Conservation (phyloP, 2,797 vertebrate species). For the Danio tinwini region DNA sequence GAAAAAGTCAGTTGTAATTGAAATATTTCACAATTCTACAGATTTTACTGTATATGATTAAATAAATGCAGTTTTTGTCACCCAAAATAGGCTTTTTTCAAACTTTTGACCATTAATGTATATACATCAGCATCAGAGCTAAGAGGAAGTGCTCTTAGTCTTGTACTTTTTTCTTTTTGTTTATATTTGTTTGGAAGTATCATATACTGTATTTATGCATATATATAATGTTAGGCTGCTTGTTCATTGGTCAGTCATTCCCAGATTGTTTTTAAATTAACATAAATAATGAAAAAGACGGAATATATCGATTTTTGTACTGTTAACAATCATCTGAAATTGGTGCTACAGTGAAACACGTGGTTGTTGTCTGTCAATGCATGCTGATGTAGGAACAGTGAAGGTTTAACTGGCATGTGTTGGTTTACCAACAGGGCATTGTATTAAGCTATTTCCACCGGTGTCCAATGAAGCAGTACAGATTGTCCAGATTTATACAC, state of each 20-base stretch:
- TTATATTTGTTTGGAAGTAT: conserved; percentile 4
- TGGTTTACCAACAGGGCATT: conserved; percentile 38
- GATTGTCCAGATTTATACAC: conserved; percentile 34
- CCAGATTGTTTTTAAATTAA: conserved; percentile 3
- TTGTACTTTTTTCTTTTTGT: not conserved
- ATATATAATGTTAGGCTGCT: not conserved
- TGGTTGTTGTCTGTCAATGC: conserved; percentile 33
- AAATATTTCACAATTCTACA: too few relatives aligned
- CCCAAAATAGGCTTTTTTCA: too few relatives aligned
- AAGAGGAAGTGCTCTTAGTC: conserved; percentile 4
- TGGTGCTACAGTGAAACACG: conserved; percentile 53
- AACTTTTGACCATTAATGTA: too few relatives aligned
- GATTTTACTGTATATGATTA: too few relatives aligned
- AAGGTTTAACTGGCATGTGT: conserved; percentile 15
- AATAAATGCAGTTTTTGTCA: too few relatives aligned
- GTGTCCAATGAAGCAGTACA: conserved; percentile 27
- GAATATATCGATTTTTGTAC: conserved; percentile 20
- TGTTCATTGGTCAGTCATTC: conserved; percentile 33
- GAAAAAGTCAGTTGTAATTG: too few relatives aligned
- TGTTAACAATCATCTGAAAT: conserved; percentile 28
- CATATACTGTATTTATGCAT: not conserved
- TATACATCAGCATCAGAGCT: not conserved
- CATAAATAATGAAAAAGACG: not conserved
- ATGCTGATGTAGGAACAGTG: conserved; percentile 43
- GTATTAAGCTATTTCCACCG: conserved; percentile 8